These are phyloP conservation scores for Hemibagrus guttatus DNA, from an alignment of 2,797 vertebrate species.

Conservation along the genomic window DNA sequence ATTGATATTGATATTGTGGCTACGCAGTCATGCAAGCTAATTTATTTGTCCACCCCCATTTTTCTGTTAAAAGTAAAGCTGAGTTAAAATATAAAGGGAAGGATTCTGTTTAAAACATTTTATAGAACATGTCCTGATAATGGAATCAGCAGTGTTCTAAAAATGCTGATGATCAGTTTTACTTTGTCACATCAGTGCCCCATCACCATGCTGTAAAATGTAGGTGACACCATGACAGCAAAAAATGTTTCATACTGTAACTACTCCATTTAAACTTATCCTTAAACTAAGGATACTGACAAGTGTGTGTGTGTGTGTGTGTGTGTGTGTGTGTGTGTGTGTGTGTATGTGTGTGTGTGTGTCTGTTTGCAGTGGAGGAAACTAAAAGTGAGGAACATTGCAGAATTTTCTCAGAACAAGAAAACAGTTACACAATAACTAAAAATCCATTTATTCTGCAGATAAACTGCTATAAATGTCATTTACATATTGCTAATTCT, in stretches of 20 bases:
- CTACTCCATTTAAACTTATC: background rate
- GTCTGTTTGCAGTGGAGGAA: background rate
- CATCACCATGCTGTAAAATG: background rate
- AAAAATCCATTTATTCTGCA: background rate
- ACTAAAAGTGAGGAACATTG: background rate
- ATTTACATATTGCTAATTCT: background rate
- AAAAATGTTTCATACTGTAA: background rate
- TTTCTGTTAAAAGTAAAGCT: background rate
- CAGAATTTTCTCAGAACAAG: background rate
- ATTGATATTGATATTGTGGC: background rate
- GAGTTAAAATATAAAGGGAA: background rate
- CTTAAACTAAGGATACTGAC: no score
- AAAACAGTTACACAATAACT: background rate
- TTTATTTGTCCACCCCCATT: background rate
- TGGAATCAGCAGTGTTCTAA: background rate
- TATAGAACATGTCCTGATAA: background rate
- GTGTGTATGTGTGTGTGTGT: no score
- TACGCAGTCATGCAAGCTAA: background rate
- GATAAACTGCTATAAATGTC: background rate
- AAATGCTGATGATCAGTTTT: background rate
- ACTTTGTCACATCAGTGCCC: background rate
- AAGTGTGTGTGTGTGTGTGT: background rate
- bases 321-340: background rate
- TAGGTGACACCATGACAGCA: background rate
- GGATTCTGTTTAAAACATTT: background rate